These are phyloP conservation scores for Chanos chanos DNA, from an alignment of 2,797 vertebrate genomes.

Conservation along the genomic window DNA sequence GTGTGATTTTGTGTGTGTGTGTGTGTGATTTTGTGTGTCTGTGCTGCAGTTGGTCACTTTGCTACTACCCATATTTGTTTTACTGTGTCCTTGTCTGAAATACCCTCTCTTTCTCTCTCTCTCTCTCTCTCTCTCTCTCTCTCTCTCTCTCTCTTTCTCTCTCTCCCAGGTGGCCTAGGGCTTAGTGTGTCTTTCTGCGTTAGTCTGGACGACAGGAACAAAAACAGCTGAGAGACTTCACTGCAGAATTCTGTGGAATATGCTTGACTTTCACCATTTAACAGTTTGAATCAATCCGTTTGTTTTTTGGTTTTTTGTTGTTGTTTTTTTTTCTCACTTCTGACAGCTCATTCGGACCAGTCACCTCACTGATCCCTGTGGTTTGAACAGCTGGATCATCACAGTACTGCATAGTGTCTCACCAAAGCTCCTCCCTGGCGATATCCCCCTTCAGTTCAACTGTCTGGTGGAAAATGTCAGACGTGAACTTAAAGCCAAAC, in stretches of 20 bases:
- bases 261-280: background rate
- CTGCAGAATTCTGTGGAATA: conserved; percentile 41
- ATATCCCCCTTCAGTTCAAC: too few relatives aligned
- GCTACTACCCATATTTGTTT: background rate
- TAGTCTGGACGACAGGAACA: conserved; percentile 55
- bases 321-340: too few relatives aligned
- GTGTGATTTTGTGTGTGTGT: conserved; percentile 24
- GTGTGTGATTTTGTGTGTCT: conserved; percentile 46
- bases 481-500: too few relatives aligned
- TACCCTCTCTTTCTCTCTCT: background rate
- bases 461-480: too few relatives aligned
- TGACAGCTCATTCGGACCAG: too few relatives aligned
- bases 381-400: too few relatives aligned
- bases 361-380: too few relatives aligned
- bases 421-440: too few relatives aligned
- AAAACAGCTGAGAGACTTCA: conserved; percentile 50
- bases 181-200: conserved; percentile 60
- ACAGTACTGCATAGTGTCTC: too few relatives aligned
- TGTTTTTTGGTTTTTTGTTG: too few relatives aligned
- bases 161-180: conserved; percentile 53
- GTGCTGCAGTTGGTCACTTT: conserved; percentile 1
- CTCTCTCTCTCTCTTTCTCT: conserved; percentile 43
- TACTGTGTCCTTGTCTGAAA: background rate
- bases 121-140: conserved; percentile 31
- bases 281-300: too few relatives aligned